phyloP scores from a whole-genome alignment of 2,888 invertebrate genomes.

The Clostera curtula region DNA sequence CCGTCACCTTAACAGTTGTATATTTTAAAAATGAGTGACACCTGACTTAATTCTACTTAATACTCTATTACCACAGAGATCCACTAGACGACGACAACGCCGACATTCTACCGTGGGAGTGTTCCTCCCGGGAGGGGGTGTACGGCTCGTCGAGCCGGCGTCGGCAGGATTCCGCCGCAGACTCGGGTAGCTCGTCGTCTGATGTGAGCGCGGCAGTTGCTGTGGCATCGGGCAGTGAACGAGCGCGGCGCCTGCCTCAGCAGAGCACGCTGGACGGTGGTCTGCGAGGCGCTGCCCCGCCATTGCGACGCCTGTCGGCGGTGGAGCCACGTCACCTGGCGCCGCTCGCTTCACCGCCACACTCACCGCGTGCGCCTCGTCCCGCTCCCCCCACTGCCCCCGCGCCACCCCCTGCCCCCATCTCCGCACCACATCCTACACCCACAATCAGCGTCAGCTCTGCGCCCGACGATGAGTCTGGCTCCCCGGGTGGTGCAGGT shows the following conservation, averaged over 20 bases:
- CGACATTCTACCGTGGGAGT: slow-evolving; percentile 57
- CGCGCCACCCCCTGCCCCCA: slow-evolving; percentile 33
- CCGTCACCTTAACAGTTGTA: not conserved
- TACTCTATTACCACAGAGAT: no score
- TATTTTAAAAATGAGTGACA: not conserved
- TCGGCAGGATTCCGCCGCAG: slow-evolving; percentile 80
- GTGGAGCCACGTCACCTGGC: slow-evolving; percentile 76
- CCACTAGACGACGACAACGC: slow-evolving; percentile 53
- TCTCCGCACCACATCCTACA: slow-evolving; percentile 47
- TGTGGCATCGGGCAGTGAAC: slow-evolving; percentile 71
- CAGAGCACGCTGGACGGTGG: slow-evolving; percentile 81
- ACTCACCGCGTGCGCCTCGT: slow-evolving; percentile 53
- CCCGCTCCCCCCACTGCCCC: slow-evolving; percentile 38
- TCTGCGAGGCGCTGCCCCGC: slow-evolving; percentile 66
- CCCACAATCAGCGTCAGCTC: slow-evolving; percentile 83
- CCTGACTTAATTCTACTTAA: slow-evolving; percentile 4
- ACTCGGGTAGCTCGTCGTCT: slow-evolving; percentile 84
- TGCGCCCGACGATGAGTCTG: slow-evolving; percentile 76
- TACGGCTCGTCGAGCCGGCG: slow-evolving; percentile 45
- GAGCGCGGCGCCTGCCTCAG: slow-evolving; percentile 78
- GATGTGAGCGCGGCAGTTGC: slow-evolving; percentile 78
- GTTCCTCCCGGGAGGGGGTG: slow-evolving; percentile 41
- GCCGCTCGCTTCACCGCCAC: slow-evolving; percentile 62
- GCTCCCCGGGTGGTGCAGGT: slow-evolving; percentile 37
- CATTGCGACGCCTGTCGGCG: slow-evolving; percentile 58